phyloP scores from a whole-genome alignment of 2,113 vertebrate genomes.

The Anser brachyrhynchus region DNA sequence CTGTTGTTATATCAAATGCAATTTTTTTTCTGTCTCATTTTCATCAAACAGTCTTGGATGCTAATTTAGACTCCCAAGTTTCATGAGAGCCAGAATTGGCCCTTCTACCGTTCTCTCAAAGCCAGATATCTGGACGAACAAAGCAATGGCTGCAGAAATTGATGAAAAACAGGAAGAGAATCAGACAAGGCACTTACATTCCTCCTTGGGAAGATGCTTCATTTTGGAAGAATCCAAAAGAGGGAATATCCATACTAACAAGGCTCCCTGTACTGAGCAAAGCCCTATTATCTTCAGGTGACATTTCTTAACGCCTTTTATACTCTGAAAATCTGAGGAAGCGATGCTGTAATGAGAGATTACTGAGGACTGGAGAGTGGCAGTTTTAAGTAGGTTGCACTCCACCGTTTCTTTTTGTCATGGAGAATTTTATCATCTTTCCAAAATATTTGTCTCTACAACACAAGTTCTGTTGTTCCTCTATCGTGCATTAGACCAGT shows the following conservation, averaged over 20 bases:
- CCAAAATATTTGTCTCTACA: background rate
- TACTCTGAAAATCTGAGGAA: background rate
- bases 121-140: background rate
- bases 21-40: background rate
- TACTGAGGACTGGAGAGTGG: background rate
- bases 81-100: background rate
- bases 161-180: background rate
- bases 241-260: background rate
- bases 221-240: background rate
- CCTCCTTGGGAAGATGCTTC: background rate
- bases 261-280: background rate
- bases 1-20: slow-evolving; percentile 7
- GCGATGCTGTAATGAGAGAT: background rate
- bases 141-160: background rate
- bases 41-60: background rate
- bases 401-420: background rate
- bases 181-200: background rate
- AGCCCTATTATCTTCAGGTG: background rate
- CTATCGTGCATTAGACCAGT: background rate
- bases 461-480: background rate
- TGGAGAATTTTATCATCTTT: background rate
- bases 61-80: slow-evolving; percentile 18
- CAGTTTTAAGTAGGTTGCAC: background rate
- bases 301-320: background rate
- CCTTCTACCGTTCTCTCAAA: background rate